Conservation (phyloP, 2,797 vertebrate genomes). For the Bradypodion ventrale region DNA sequence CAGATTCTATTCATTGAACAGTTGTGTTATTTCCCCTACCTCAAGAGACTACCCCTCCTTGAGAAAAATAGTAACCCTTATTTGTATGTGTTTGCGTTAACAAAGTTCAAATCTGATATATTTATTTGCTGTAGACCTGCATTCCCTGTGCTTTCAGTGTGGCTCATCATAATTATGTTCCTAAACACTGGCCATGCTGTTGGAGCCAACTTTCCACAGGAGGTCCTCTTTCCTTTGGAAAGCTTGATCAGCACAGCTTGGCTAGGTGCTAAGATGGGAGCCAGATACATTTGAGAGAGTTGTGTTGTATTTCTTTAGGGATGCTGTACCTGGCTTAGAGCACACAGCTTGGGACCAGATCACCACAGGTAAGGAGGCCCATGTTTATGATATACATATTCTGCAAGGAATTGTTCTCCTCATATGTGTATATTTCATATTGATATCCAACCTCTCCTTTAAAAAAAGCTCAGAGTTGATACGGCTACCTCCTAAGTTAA, state of each 20-base stretch:
- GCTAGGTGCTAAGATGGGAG: neutral
- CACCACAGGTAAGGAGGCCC: neutral
- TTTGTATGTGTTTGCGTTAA: slow-evolving; percentile 29
- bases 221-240: neutral
- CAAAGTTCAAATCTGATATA: slow-evolving; percentile 14
- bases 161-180: neutral
- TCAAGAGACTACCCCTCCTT: neutral
- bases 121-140: slow-evolving; percentile 10
- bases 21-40: neutral
- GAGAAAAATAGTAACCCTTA: slow-evolving; percentile 26
- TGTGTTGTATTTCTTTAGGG: neutral
- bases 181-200: neutral
- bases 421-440: neutral
- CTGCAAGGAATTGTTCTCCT: neutral
- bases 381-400: neutral
- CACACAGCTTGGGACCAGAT: neutral
- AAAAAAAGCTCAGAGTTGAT: neutral
- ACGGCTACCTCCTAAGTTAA: too few relatives aligned
- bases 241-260: neutral
- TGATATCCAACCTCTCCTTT: neutral
- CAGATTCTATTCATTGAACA: slow-evolving; percentile 43
- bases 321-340: neutral
- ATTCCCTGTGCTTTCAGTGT: neutral
- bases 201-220: neutral
- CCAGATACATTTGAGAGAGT: neutral